These are phyloP conservation scores for Pterostichus madidus DNA, from an alignment of 2,888 invertebrate genomes.

Conservation along the genomic window DNA sequence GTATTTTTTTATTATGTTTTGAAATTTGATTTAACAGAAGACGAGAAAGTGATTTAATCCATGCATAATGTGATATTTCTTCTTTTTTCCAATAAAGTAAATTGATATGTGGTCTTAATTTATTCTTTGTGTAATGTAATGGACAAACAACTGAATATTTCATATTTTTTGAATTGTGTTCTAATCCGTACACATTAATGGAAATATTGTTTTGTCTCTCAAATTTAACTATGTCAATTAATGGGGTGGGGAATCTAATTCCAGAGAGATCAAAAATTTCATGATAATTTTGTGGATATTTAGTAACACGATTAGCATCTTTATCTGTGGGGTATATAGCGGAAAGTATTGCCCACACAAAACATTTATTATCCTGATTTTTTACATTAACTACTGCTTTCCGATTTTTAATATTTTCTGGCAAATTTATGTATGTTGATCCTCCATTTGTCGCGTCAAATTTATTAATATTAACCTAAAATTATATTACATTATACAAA, in stretches of 20 bases:
- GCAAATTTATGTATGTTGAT: constrained; percentile 9
- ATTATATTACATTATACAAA: background rate
- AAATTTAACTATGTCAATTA: constrained; percentile 68
- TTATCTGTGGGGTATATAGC: constrained; percentile 15
- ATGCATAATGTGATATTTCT: constrained; percentile 5
- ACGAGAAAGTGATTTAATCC: constrained; percentile 50
- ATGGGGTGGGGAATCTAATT: constrained; percentile 22
- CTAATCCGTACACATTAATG: constrained; percentile 67
- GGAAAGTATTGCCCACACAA: constrained; percentile 24
- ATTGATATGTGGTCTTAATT: constrained; percentile 52
- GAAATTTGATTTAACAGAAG: constrained; percentile 41
- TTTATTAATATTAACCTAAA: constrained; percentile 54
- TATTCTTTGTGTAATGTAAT: constrained; percentile 43
- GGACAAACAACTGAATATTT: constrained; percentile 49
- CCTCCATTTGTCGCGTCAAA: constrained; percentile 27
- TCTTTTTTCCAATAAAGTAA: constrained; percentile 55
- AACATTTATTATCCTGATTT: constrained; percentile 29
- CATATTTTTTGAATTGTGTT: background rate
- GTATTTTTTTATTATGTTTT: constrained; percentile 41
- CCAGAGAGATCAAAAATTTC: constrained; percentile 30
- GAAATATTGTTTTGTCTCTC: constrained; percentile 67
- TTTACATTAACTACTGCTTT: constrained; percentile 12
- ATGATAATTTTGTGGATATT: constrained; percentile 13
- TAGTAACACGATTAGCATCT: background rate
- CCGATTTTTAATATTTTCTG: constrained; percentile 1